These are phyloP conservation scores for Redunca redunca DNA, from an alignment of 2,113 vertebrate genomes.

Conservation along the genomic window DNA sequence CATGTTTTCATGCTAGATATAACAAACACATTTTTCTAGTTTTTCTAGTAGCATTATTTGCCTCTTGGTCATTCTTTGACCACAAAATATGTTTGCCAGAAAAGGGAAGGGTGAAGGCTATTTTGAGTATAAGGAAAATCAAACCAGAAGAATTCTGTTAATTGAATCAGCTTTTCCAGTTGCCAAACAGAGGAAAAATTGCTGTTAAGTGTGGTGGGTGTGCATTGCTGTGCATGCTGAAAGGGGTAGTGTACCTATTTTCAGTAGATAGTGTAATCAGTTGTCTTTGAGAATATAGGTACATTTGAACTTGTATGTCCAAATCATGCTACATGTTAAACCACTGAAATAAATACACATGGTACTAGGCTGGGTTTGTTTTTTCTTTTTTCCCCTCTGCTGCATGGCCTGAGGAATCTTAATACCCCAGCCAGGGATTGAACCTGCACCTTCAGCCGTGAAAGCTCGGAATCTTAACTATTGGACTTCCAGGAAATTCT, in stretches of 20 bases:
- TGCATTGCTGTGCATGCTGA: rapidly evolving
- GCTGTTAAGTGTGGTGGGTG: background rate
- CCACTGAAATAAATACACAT: background rate
- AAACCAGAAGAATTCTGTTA: background rate
- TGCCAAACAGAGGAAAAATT: background rate
- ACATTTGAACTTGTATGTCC: background rate
- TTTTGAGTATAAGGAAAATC: background rate
- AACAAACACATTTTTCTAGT: background rate
- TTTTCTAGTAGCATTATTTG: background rate
- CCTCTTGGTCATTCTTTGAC: background rate
- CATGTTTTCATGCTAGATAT: background rate
- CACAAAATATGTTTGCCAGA: background rate
- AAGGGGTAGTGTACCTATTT: background rate
- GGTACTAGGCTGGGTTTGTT: background rate
- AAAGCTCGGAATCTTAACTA: background rate
- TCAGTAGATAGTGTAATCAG: background rate
- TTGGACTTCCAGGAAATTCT: background rate
- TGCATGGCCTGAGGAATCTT: background rate
- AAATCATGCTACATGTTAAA: background rate
- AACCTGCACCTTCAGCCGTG: background rate
- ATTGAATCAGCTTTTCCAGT: background rate
- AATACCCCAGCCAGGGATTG: background rate
- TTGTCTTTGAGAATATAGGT: background rate
- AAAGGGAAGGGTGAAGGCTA: background rate
- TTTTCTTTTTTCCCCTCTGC: background rate